Percentiles rank a stretch among this genome's conserved stretches.
These are phyloP conservation scores for Columba livia DNA, from an alignment of 2,113 vertebrate genomes.

Conservation along the genomic window DNA sequence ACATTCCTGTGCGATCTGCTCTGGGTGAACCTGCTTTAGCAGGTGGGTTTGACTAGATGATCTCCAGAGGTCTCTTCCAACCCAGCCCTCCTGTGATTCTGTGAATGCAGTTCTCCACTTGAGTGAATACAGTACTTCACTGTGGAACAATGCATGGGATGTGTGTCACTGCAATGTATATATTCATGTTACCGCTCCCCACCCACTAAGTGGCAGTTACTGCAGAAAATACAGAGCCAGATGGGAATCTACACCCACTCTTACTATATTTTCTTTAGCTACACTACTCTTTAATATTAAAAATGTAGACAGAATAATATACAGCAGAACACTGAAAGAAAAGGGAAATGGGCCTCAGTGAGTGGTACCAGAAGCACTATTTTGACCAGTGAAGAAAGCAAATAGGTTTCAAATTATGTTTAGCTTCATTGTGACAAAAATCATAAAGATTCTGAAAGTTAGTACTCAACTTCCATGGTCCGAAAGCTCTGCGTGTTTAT, in stretches of 20 bases:
- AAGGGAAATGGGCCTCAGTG: neutral
- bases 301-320: neutral
- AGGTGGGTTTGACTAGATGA: too few species aligned
- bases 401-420: neutral
- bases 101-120: neutral
- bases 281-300: neutral
- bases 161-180: neutral
- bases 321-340: neutral
- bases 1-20: too few species aligned
- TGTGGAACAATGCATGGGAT: neutral
- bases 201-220: neutral
- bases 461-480: neutral
- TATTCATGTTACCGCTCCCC: neutral
- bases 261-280: neutral
- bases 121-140: neutral
- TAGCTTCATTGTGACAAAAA: neutral
- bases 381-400: neutral
- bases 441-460: neutral
- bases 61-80: too few species aligned
- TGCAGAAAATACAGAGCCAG: neutral
- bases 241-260: neutral
- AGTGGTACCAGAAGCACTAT: neutral
- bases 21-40: too few species aligned
- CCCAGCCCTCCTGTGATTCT: too few species aligned
- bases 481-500: neutral